Evolutionary conservation across 1,140 invertebrate genomes (phyloP).

Genomic region (Chlorops oryzae): DNA sequence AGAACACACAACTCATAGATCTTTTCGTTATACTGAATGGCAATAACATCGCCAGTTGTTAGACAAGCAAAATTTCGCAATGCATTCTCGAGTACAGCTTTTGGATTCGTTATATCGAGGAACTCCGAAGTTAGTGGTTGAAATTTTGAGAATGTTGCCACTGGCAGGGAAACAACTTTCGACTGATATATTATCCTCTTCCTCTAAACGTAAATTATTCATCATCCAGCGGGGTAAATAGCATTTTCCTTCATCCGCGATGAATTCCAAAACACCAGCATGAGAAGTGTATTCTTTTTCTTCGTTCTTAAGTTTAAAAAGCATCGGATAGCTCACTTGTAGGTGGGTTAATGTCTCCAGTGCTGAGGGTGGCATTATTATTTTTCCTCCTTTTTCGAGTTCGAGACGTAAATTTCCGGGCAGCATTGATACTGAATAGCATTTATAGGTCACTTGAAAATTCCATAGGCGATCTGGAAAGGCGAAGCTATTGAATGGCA

Average conservation of each 20-base stretch:
- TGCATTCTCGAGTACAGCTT: slow-evolving; percentile 93
- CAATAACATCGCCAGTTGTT: slow-evolving; percentile 92
- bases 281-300: slow-evolving; percentile 84
- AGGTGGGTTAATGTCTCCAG: slow-evolving; percentile 88
- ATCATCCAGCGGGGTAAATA: slow-evolving; percentile 99
- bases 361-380: slow-evolving; percentile 97
- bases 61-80: slow-evolving; percentile 95
- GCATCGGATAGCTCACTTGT: slow-evolving; percentile 98
- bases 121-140: slow-evolving; percentile 96
- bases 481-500: too few relatives aligned
- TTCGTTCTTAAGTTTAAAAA: slow-evolving; percentile 93
- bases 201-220: slow-evolving; percentile 87
- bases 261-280: slow-evolving; percentile 97
- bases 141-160: slow-evolving; percentile 96
- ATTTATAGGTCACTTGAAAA: slow-evolving; percentile 80
- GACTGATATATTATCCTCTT: slow-evolving; percentile 83
- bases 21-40: slow-evolving; percentile 94
- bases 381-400: slow-evolving; percentile 97
- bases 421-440: slow-evolving; percentile 94
- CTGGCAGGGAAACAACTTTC: slow-evolving; percentile 90
- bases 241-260: slow-evolving; percentile 96
- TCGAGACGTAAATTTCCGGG: slow-evolving; percentile 88
- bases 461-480: slow-evolving; percentile 73
- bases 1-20: slow-evolving; percentile 93
- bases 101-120: slow-evolving; percentile 96